Evolutionary conservation across 1,140 invertebrate species (phyloP), one percentile per base, ranked within the genome.

Genomic region (Campoletis sonorensis): DNA sequence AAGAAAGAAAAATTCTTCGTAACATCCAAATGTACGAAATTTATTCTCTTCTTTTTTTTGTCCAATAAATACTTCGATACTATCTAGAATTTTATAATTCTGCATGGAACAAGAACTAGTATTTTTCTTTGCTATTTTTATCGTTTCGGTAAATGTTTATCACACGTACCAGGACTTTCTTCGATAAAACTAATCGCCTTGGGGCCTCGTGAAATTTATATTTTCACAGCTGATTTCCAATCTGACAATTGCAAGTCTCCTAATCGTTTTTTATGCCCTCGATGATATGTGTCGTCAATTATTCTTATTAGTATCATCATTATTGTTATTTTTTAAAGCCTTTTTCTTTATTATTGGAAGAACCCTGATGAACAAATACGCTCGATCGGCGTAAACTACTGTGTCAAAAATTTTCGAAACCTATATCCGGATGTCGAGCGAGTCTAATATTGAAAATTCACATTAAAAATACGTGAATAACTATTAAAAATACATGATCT

Each of bases 301-400:
- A 26, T 23, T 23, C 18, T 23, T 64, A 64, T 26, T 23, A 23
- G n/a, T 37, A 37, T n/a, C n/a, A n/a, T n/a, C n/a, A n/a, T n/a
- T n/a, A n/a, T n/a, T n/a, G n/a, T n/a, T n/a, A n/a, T n/a, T n/a
- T n/a, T n/a, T n/a, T n/a, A n/a, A n/a, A n/a, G n/a, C n/a, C n/a
- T n/a, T n/a, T n/a, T n/a, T n/a, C 4, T 37, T 37, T 13, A 45
- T 45, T 49, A 49, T 73, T 45, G 71, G 71, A 73, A 73, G 71
- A 45, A 73, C 71, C 37, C 37, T 73, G 71, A 73, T 45, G 26
- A 73, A 73, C 40, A 23, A 67, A 67, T 73, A 73, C 10, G 37
- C 37, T 73, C 16, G n/a, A 51, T 49, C 7, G 45, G 18, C 37
- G 30, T 72, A 33, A 33, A 7, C 30, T 33, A 33, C 30, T 3